Base-by-base conservation (phyloP, 1,140 invertebrate genomes). In the Dreissena polymorpha region DNA sequence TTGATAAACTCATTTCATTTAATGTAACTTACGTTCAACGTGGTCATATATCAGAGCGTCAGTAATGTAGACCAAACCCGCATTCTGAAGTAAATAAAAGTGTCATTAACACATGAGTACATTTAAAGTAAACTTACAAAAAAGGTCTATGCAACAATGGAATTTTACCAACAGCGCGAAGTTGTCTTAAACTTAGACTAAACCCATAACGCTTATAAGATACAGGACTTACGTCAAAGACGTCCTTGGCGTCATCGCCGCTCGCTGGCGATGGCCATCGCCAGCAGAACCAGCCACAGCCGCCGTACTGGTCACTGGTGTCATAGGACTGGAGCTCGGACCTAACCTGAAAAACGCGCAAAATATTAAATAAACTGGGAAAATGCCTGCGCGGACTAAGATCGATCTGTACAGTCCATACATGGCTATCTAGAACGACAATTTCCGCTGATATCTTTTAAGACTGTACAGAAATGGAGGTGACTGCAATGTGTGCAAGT, bases 41-140 rank as follows among this genome's bases (percentile, higher is more conserved):
- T 83, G 67, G 18, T 83, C 29, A 49, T 80, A 80, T 5, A 85
- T 50, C 27, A 70, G 57, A 10, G 78, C 65, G 25, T 85, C 84
- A 13, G 84, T 85, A 29, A 85, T 70, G n/a, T 78, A 75, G 2
- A 67, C 84, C 6, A 85, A 21, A 18, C 77, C 84, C 27, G 84
- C 68, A 67, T 71, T 81, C 84, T 85, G 77, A 39, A 71, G 71
- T 25, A 63, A 10, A 14, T 51, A 13, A 81, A 50, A 63, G 49
- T 51, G 14, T 6, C 29, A 68, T 39, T 21, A 68, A 68, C 16
- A 68, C 6, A 10, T 63, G 60, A 63, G 23, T 25, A 63, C 39
- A 5, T 39, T 39, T 2, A 39, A 2, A 8, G 39, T 39, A 60
- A 60, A 60, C 3, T 3, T 60, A 60, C 57, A 60, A n/a, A 12